Conservation (phyloP, 1,140 invertebrate genomes). For the Conopomorpha cramerella region DNA sequence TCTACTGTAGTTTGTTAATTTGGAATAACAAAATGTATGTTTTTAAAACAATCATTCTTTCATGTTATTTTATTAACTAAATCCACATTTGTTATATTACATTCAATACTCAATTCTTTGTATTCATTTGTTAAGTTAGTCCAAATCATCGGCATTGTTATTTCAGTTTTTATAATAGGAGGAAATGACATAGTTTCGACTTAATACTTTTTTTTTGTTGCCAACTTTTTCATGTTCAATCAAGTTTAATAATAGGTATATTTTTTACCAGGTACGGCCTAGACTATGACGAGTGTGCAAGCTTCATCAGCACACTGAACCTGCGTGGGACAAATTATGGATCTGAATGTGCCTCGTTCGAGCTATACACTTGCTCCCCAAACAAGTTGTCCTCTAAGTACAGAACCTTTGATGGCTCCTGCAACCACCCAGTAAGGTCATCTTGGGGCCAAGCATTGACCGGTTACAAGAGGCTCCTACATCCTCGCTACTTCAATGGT, state of each 20-base stretch:
- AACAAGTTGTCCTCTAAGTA: slow-evolving; percentile 53
- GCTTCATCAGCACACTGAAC: slow-evolving; percentile 62
- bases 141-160: no score
- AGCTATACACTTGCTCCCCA: slow-evolving; percentile 41
- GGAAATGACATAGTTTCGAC: no score
- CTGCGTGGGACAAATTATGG: slow-evolving; percentile 59
- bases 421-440: slow-evolving; percentile 69
- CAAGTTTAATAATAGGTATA: slow-evolving; percentile 5
- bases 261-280: slow-evolving; percentile 56
- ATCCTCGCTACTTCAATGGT: slow-evolving; percentile 70
- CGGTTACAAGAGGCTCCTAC: slow-evolving; percentile 66
- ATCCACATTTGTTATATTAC: no score
- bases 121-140: no score
- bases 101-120: no score
- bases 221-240: no score
- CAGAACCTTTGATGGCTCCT: slow-evolving; percentile 72
- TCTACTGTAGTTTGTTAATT: no score
- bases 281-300: slow-evolving; percentile 61
- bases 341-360: slow-evolving; percentile 45
- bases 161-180: no score
- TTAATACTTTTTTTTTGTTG: no score
- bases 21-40: no score
- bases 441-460: slow-evolving; percentile 62
- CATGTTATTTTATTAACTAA: no score
- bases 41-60: no score